phyloP scores from a whole-genome alignment of 1,140 invertebrate species.

The Apocrypta bakeri region DNA sequence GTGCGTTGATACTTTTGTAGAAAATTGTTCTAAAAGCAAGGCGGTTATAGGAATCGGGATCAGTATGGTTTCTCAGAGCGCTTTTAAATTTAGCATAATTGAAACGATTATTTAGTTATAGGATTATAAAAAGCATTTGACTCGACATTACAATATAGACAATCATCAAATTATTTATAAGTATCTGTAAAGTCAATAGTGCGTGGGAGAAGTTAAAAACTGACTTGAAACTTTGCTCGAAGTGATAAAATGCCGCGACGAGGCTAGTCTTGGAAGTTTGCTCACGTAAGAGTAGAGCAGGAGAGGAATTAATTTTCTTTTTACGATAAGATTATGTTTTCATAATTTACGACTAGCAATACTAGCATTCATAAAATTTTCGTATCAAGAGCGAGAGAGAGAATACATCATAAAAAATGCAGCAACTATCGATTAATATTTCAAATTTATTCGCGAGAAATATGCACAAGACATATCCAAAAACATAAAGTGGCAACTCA shows the following conservation, averaged over 20 bases:
- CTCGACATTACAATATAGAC: no score
- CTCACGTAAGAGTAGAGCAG: no score
- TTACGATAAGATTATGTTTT: neutral
- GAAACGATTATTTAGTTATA: neutral
- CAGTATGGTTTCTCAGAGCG: no score
- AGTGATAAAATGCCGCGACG: neutral
- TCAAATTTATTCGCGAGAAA: neutral
- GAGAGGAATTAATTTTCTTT: neutral
- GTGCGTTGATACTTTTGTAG: neutral
- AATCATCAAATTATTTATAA: no score
- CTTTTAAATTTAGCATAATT: neutral
- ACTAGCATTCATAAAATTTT: neutral
- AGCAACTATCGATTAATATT: neutral
- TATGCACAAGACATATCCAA: neutral
- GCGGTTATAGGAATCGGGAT: neutral
- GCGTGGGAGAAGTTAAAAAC: no score
- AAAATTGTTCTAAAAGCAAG: neutral
- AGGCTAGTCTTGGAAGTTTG: neutral
- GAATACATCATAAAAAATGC: no score
- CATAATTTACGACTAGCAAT: neutral
- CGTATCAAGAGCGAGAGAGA: neutral
- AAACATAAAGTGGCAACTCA: neutral
- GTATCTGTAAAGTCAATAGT: no score
- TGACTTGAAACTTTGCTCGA: neutral
- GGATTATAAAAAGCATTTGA: no score